Evolutionary conservation across 2,113 vertebrate species (phyloP).

Genomic region (Morone chrysops): DNA sequence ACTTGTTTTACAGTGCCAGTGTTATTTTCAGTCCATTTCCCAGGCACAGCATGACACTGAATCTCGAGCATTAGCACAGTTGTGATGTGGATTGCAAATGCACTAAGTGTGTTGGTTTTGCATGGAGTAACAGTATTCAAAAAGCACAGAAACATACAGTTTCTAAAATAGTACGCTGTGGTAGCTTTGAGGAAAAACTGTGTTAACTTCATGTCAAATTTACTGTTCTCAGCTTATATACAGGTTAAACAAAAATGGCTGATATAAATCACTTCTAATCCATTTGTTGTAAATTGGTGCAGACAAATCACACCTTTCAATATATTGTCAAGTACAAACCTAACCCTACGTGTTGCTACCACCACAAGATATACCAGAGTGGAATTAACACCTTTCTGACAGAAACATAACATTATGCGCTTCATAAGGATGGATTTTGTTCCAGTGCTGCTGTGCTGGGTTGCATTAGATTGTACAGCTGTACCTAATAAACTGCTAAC

Average conservation of each 20-base stretch:
- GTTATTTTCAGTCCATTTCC: slow-evolving; percentile 53
- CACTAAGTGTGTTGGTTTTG: slow-evolving; percentile 45
- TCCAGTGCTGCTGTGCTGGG: not conserved
- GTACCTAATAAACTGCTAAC: not conserved
- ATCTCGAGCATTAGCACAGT: slow-evolving; percentile 32
- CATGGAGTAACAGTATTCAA: slow-evolving; percentile 18
- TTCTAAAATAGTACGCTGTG: slow-evolving; percentile 15
- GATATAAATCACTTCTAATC: not conserved
- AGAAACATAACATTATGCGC: slow-evolving; percentile 6
- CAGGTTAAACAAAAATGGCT: not conserved
- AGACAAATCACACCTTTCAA: not conserved
- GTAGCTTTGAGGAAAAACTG: slow-evolving; percentile 8
- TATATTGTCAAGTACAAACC: not conserved
- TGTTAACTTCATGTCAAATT: slow-evolving; percentile 18
- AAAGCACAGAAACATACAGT: not conserved
- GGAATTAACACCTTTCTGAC: not conserved
- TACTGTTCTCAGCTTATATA: not conserved
- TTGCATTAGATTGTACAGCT: slow-evolving; percentile 8
- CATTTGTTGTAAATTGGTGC: not conserved
- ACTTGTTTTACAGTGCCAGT: slow-evolving; percentile 5
- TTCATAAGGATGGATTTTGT: not conserved
- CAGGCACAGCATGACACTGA: slow-evolving; percentile 35
- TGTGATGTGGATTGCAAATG: slow-evolving; percentile 28
- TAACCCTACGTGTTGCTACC: not conserved
- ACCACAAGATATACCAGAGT: not conserved